These are phyloP conservation scores for Archaeoteleia sp. DNA, from an alignment of 2,888 invertebrate genomes.

Conservation along the genomic window DNA sequence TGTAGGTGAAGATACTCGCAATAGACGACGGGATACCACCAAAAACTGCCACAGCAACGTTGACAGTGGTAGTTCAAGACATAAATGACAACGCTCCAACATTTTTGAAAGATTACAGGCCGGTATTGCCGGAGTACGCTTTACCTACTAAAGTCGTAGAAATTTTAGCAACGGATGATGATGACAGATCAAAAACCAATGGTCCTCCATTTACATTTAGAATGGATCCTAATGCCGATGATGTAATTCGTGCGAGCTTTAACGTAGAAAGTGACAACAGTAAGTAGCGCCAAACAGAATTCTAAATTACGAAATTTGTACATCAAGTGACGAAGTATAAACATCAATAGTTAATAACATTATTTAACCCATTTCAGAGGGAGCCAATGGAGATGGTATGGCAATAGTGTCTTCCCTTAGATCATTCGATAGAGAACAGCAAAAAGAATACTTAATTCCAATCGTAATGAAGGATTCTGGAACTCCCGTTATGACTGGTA, in stretches of 20 bases:
- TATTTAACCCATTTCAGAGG: slow-evolving; percentile 79
- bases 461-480: slow-evolving; percentile 98
- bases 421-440: slow-evolving; percentile 95
- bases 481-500: slow-evolving; percentile 96
- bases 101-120: slow-evolving; percentile 93
- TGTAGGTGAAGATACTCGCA: slow-evolving; percentile 91
- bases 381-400: slow-evolving; percentile 98
- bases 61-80: slow-evolving; percentile 95
- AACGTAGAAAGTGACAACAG: slow-evolving; percentile 98
- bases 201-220: slow-evolving; percentile 98
- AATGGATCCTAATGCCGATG: slow-evolving; percentile 94
- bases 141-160: slow-evolving; percentile 94
- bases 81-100: slow-evolving; percentile 97
- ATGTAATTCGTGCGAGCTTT: slow-evolving; percentile 94
- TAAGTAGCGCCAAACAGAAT: slow-evolving; percentile 74
- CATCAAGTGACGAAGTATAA: neutral
- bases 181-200: slow-evolving; percentile 94
- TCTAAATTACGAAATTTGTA: neutral
- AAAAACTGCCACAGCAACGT: slow-evolving; percentile 93
- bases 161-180: slow-evolving; percentile 94
- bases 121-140: slow-evolving; percentile 94
- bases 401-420: slow-evolving; percentile 96
- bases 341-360: neutral
- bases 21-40: slow-evolving; percentile 96
- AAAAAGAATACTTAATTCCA: slow-evolving; percentile 97